Base-by-base conservation (phyloP, 2,797 vertebrate genomes). In the Coregonus ussuriensis region DNA sequence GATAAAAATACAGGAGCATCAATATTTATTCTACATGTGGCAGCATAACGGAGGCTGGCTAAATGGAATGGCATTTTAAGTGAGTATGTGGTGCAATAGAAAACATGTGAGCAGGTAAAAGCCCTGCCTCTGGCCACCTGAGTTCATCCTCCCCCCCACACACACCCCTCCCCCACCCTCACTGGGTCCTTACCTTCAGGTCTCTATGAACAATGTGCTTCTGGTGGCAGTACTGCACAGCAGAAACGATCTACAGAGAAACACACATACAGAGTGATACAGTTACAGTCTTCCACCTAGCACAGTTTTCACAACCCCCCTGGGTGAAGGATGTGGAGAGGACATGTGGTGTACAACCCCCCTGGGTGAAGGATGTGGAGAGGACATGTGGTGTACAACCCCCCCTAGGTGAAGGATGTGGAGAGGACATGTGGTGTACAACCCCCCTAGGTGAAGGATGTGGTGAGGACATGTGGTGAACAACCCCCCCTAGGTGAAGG, bases 151-250 rank as follows among this genome's bases (percentile, higher is more conserved):
- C 16, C 66, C 72, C 52, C 13, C 18, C 21, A 9, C 71, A 16
- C 52, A 53, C n/a, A 11, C 70, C n/a, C 52, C 18, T n/a, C 37
- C n/a, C 31, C 54, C 25, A 9, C 21, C 15, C 56, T 31, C 51
- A 47, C 71, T 56, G 21, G 16, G 16, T 35, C 86, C 95, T 94
- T 91, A 99, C 98, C 96, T 99, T 99, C 83, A 99, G 96, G 93
- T 99, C 98, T 94, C 98, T 93, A 89, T 99, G 98, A 87, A 99
- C 98, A 73, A 99, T 99, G 91, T 94, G 96, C 92, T 99, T 99
- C 91, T 99, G 98, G 91, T 99, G 98, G 89, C 98, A 99, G 93
- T 99, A 99, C 91, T 99, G 97, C 91, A 99, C 98, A 73, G 98
- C 98, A 78, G 98, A 99, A 63, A 99, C 97, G 31, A 99, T 99